These are phyloP conservation scores for Portunus trituberculatus DNA, from an alignment of 1,140 invertebrate genomes.

Conservation along the genomic window DNA sequence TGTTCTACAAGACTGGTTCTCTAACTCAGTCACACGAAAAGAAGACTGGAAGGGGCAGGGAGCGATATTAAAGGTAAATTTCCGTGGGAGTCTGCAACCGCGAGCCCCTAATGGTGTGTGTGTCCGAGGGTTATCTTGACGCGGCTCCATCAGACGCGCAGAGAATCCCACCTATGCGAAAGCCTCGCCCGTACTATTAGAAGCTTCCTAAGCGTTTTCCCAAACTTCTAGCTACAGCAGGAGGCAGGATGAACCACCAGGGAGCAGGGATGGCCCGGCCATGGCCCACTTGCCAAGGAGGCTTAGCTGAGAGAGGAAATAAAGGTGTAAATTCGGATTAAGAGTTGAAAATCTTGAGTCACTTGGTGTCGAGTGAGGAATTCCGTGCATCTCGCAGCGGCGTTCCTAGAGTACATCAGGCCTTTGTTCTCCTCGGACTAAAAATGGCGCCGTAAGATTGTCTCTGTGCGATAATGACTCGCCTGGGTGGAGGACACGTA, in stretches of 20 bases:
- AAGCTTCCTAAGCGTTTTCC: neutral
- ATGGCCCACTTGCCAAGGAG: neutral
- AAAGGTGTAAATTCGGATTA: slow-evolving; percentile 47
- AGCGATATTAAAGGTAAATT: slow-evolving; percentile 52
- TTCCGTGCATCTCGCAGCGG: slow-evolving; percentile 67
- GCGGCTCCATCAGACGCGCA: slow-evolving; percentile 67
- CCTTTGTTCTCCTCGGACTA: slow-evolving; percentile 71
- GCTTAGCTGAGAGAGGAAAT: neutral
- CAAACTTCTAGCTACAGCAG: neutral
- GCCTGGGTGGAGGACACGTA: slow-evolving; percentile 22
- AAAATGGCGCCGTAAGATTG: slow-evolving; percentile 69
- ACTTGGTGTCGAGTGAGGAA: slow-evolving; percentile 67
- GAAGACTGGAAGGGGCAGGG: neutral
- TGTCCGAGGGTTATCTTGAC: slow-evolving; percentile 68
- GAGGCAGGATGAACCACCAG: neutral
- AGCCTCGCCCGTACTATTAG: slow-evolving; percentile 48
- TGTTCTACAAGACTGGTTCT: neutral
- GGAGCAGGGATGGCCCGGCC: neutral
- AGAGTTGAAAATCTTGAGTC: slow-evolving; percentile 70
- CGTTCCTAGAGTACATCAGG: slow-evolving; percentile 73
- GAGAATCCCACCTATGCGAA: slow-evolving; percentile 69
- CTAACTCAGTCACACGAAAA: neutral
- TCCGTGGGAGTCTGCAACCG: slow-evolving; percentile 54
- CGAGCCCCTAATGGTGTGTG: slow-evolving; percentile 71
- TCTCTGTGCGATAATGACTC: slow-evolving; percentile 71